Evolutionary conservation across 2,113 vertebrate genomes (phyloP), one percentile per base, ranked within the genome.

Genomic region (Ochotona princeps): DNA sequence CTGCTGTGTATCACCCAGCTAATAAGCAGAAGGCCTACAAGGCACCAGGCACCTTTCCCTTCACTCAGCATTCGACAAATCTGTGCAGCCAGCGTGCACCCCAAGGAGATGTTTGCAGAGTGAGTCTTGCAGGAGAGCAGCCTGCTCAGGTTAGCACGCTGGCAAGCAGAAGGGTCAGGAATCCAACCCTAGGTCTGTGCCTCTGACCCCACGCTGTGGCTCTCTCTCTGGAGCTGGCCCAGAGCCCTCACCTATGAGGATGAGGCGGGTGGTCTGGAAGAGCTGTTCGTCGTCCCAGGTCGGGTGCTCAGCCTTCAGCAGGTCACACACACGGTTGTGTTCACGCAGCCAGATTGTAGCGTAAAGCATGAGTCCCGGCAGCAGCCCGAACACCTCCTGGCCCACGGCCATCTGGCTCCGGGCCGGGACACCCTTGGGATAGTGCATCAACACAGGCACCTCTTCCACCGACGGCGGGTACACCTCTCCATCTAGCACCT

Each of bases 241-340:
- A 15, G 75, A 10, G 63, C 8, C 5, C 97, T 98, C 97, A 99
- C 99, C 99, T 9, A 99, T 99, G 80, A 99, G 98, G 94, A 99
- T 98, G 96, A 99, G 99, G 54, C 99, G 98, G 4, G 99, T 49
- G 0, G 99, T 99, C 97, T 99, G 99, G 97, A 99, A 99, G 69
- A 99, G 98, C 97, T 99, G 99, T 96, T 99, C 99, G 0, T 99
- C 99, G 0, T 92, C 98, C 99, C 99, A 99, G 79, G 98, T 98
- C 1, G 99, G 99, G 79, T 99, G 99, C 2, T 99, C 99, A 20
- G 57, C 74, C 89, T 98, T 98, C 89, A 99, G 97, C 70, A 99
- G n/a, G 95, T 99, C 99, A 7, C 99, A 99, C 87, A 99, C 97
- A 0, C 99, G 98, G 97, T 99, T 99, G 96, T 99, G 99, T 95